Conservation (phyloP, 2,113 vertebrate genomes). For the Anguilla japonica region DNA sequence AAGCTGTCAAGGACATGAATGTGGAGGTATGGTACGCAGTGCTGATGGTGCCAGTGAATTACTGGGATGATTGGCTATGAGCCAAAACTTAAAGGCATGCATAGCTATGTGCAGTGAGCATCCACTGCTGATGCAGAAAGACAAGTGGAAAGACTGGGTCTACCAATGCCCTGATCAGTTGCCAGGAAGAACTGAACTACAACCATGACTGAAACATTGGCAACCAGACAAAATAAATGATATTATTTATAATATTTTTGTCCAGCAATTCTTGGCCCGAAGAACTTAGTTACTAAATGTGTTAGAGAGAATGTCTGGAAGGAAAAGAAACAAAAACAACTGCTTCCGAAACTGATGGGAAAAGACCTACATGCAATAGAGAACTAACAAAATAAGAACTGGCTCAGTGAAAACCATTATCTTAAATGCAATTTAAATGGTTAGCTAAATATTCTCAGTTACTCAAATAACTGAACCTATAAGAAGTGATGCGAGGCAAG, state of each 20-base stretch:
- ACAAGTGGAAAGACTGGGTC: slow-evolving; percentile 40
- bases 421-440: too few species aligned
- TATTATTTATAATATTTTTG: slow-evolving; percentile 18
- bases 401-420: not conserved
- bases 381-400: not conserved
- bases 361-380: not conserved
- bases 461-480: not conserved
- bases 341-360: not conserved
- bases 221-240: slow-evolving; percentile 33
- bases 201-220: slow-evolving; percentile 40
- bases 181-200: slow-evolving; percentile 45
- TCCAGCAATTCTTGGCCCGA: slow-evolving; percentile 14
- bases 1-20: not conserved
- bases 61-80: slow-evolving; percentile 39
- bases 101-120: slow-evolving; percentile 46
- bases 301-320: not conserved
- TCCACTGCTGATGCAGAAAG: slow-evolving; percentile 37
- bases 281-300: not conserved
- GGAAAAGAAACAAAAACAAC: slow-evolving; percentile 32
- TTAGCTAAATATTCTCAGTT: not conserved
- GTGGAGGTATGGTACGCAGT: not conserved
- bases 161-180: slow-evolving; percentile 51
- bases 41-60: slow-evolving; percentile 32
- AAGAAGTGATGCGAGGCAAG: not conserved
- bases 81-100: slow-evolving; percentile 48